Conservation (phyloP, 2,888 invertebrate species). For the Sisyra nigra region DNA sequence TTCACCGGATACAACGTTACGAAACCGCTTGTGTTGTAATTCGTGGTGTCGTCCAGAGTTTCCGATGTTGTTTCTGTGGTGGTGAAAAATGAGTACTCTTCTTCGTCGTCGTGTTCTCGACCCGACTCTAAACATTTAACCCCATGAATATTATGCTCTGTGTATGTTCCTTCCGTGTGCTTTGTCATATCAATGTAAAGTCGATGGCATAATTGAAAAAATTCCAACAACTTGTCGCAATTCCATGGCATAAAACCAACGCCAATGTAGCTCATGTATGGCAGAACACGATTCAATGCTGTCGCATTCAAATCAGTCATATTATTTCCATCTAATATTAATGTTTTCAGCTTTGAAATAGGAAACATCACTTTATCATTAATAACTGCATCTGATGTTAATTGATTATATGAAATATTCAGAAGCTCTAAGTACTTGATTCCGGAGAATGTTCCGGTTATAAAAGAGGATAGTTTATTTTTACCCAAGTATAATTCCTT, state of each 20-base stretch:
- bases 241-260: slow-evolving; percentile 3
- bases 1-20: too few species aligned
- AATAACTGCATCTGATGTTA: background rate
- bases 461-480: background rate
- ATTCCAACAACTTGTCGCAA: background rate
- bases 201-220: background rate
- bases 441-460: background rate
- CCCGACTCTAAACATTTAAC: background rate
- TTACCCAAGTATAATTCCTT: background rate
- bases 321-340: slow-evolving; percentile 3
- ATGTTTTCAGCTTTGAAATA: slow-evolving; percentile 1
- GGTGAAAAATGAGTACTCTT: too few species aligned
- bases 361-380: slow-evolving; percentile 3
- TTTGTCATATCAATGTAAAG: slow-evolving; percentile 4
- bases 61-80: too few species aligned
- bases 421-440: background rate
- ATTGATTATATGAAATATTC: background rate
- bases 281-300: background rate
- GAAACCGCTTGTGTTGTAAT: too few species aligned
- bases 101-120: too few species aligned
- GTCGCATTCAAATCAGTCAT: background rate
- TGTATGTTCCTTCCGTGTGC: background rate
- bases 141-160: slow-evolving; percentile 1
- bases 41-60: too few species aligned
- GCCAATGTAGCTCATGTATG: background rate